Percentiles rank a stretch among this genome's conserved stretches.
Evolutionary conservation across 2,888 invertebrate species (phyloP).

Genomic region (Amaurobius ferox): DNA sequence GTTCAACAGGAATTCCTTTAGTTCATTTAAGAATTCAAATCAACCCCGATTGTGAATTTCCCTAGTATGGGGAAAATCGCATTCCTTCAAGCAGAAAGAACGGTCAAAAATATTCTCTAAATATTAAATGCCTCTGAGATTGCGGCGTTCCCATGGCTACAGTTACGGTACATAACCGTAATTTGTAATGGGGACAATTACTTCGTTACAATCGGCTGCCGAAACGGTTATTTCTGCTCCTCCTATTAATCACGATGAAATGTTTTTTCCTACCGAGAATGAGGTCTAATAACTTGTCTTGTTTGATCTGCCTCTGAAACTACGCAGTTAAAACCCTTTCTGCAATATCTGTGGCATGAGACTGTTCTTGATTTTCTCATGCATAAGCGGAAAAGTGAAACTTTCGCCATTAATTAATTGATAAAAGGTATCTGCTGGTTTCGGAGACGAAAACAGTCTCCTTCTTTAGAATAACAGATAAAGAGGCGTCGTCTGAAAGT

Average conservation of each 20-base stretch:
- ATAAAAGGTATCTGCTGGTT: too few species aligned
- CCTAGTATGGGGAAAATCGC: constrained; percentile 27
- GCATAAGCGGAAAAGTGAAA: too few species aligned
- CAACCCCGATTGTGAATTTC: constrained; percentile 1
- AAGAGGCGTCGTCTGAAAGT: too few species aligned
- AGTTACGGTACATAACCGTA: constrained; percentile 65
- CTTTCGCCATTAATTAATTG: too few species aligned
- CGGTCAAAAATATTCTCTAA: constrained; percentile 27
- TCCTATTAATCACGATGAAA: neutral
- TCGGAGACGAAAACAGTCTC: too few species aligned
- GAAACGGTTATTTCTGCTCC: neutral
- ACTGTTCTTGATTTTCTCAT: too few species aligned
- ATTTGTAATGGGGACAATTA: constrained; percentile 53
- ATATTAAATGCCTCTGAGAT: constrained; percentile 52
- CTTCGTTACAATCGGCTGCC: constrained; percentile 42
- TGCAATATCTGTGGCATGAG: too few species aligned
- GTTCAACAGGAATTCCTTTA: too few species aligned
- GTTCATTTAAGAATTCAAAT: too few species aligned
- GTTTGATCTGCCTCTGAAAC: neutral
- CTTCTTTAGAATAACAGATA: too few species aligned
- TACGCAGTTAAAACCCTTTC: neutral
- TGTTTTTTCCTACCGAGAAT: neutral
- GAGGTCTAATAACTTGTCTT: neutral
- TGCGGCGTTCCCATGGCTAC: constrained; percentile 40
- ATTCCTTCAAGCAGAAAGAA: constrained; percentile 34